Evolutionary conservation across 2,797 vertebrate genomes (phyloP).

Genomic region (Myiothlypis chrysogaster): DNA sequence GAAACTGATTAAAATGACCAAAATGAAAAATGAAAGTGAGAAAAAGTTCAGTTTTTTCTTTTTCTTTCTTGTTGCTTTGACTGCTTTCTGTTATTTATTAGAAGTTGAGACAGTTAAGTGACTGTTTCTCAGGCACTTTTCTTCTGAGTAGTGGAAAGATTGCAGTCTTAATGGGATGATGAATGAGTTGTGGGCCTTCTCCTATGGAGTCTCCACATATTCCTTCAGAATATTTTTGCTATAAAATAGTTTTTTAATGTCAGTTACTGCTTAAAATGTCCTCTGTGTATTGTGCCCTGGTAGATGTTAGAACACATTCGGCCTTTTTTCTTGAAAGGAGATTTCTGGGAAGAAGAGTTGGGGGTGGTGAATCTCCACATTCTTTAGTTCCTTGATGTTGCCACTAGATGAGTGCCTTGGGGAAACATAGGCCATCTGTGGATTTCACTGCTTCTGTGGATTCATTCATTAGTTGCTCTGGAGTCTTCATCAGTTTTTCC

Average conservation of each 20-base stretch:
- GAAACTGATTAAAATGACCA: background rate
- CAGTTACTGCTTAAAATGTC: background rate
- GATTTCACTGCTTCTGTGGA: background rate
- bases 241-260: background rate
- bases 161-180: background rate
- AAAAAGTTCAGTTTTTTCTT: background rate
- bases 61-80: background rate
- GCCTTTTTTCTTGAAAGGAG: background rate
- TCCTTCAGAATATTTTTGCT: background rate
- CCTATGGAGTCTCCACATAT: fast-evolving
- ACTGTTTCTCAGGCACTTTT: background rate
- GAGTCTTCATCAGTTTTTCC: background rate
- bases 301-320: background rate
- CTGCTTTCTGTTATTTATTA: background rate
- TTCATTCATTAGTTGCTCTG: background rate
- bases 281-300: background rate
- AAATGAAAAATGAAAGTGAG: background rate
- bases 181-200: background rate
- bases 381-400: background rate
- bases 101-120: background rate
- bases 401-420: background rate
- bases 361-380: fast-evolving
- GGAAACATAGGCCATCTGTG: background rate
- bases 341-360: background rate
- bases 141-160: background rate